Evolutionary conservation across 2,888 invertebrate genomes (phyloP), one percentile per base, ranked within the genome.

Genomic region (Orthosia cruda): DNA sequence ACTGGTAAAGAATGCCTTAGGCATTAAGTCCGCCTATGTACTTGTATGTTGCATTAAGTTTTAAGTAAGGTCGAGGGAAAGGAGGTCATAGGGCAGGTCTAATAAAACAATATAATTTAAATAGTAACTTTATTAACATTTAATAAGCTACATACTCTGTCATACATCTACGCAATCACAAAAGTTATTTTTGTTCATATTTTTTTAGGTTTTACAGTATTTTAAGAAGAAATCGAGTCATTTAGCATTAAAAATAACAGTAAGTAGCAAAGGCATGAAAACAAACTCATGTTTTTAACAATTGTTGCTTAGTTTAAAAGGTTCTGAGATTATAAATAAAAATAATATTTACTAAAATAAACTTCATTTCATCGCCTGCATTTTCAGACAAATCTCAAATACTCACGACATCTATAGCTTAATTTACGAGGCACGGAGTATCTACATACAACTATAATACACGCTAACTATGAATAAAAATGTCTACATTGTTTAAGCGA

Each of bases 371-470:
- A 59, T 70, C 67, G 49, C 71, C 58, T 63, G 72, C 5, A 52
- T 61, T 86, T 71, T 59, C 70, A 83, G 67, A 74, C 80, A 64
- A 59, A 75, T 59, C 64, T 61, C 70, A 40, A 80, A 64, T 74
- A 78, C 61, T 80, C 67, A 70, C 67, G 54, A 68, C 65, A 74
- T 78, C 59, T 52, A 84, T 63, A 82, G 65, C 71, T 81, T 87
- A 85, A 82, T 80, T 85, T 79, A 90, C 89, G 84, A 90, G 88
- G 85, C 85, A 85, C 82, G 54, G 80, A 86, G 81, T 85, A 81
- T 81, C 80, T 66, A 71, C 75, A 64, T 73, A 87, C 26, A 66
- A 71, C 69, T 83, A 77, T 50, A 57, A 52, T 81, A 87, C 66
- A 76, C 32, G 26, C 74, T 84, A 84, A 71, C 74, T 85, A 81